Evolutionary conservation across 2,113 vertebrate species (phyloP), one percentile per base, ranked within the genome.

Genomic region (Epinephelus fuscoguttatus): DNA sequence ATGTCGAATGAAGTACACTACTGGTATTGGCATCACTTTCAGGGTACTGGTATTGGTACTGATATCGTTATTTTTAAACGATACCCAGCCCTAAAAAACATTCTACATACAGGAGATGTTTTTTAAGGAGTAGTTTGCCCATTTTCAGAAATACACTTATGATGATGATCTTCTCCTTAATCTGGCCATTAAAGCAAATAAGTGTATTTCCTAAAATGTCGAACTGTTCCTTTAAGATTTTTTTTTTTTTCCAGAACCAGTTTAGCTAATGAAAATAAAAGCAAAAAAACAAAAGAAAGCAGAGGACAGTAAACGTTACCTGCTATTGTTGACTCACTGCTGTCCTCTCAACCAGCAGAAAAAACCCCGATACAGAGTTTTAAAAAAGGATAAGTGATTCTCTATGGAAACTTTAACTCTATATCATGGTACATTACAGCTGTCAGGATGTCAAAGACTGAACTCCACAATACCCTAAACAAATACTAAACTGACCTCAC

Each of bases 401-500:
- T 63, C 68, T 79, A 10, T 45, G 55, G 70, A 60, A 66, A 78
- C 21, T 33, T 42, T 18, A 75, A 78, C 27, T 81, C 37, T 69
- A 70, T 52, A 70, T 86, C 75, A 75, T 80, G 72, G 55, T 75
- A 81, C 78, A 63, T 72, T 25, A 76, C 60, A 75, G 69, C 72
- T 57, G 76, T 87, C 14, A 47, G 63, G 62, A 82, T 71, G 66
- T 70, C 47, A 69, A 17, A 42, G 59, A 88, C 82, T 80, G 81
- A 27, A 84, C 64, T 82, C 61, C 55, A 85, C 81, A 79, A 78
- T 67, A 78, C 42, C 66, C 82, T 89, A 74, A 63, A 69, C 55
- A 63, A 84, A 84, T 53, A 77, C 67, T 72, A 80, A 79, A 88
- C 74, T 84, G 71, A 78, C 52, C 75, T 82, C 83, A 88, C 73